These are phyloP conservation scores for Corella eumyota DNA, from an alignment of 23 tunicate genomes.

Conservation along the genomic window DNA sequence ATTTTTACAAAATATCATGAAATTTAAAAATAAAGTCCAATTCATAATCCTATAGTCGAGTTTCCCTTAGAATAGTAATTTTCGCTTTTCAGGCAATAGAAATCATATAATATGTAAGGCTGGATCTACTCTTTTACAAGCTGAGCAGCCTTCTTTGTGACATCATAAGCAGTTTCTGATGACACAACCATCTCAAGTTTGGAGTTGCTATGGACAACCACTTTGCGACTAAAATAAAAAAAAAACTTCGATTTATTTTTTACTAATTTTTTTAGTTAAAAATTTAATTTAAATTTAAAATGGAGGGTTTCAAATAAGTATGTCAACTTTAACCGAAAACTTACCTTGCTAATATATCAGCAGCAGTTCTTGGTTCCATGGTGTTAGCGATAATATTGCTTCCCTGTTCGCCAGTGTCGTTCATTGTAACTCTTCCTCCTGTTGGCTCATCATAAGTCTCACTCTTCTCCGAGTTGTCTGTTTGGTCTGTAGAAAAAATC, in stretches of 20 bases:
- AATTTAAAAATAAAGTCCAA: no score
- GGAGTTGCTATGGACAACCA: conserved; percentile 27
- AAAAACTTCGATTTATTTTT: neutral
- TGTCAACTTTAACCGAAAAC: neutral
- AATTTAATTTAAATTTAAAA: neutral
- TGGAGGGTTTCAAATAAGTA: neutral
- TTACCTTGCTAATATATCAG: conserved; percentile 78
- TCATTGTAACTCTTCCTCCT: conserved; percentile 70
- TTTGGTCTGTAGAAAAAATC: no score
- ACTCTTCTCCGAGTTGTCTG: no score
- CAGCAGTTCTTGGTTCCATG: conserved; percentile 73
- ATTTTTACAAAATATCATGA: no score
- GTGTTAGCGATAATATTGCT: conserved; percentile 82
- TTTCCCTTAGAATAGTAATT: no score
- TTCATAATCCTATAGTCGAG: no score
- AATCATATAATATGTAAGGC: no score
- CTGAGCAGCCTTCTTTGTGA: conserved; percentile 56
- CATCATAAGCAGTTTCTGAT: conserved; percentile 44
- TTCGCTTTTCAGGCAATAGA: no score
- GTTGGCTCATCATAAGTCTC: conserved; percentile 92
- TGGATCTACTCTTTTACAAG: conserved; percentile 3
- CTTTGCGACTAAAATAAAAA: conserved; percentile 64
- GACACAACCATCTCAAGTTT: conserved; percentile 45
- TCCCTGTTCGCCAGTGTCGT: conserved; percentile 75
- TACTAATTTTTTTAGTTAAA: no score